Conservation (phyloP, 2,113 vertebrate species). For the Lanius collurio region DNA sequence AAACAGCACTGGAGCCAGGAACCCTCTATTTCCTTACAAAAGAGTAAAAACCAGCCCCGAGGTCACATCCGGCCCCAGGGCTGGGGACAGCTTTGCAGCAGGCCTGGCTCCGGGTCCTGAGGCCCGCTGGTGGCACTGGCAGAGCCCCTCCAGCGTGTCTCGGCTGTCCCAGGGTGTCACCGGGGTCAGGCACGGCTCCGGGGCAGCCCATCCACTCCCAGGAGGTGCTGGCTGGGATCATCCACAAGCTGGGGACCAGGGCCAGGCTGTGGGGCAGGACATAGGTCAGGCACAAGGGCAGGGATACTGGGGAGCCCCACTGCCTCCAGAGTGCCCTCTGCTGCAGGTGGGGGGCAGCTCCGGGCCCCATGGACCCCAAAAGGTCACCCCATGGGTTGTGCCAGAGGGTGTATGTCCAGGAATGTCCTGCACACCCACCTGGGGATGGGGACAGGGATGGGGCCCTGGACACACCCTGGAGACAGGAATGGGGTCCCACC, state of each 20-base stretch:
- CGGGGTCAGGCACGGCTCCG: not conserved
- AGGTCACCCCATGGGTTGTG: not conserved
- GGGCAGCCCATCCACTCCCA: conserved; percentile 75
- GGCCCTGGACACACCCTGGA: not conserved
- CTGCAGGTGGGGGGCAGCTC: not conserved
- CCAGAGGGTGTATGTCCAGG: accelerated
- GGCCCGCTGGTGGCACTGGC: accelerated
- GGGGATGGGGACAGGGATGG: not conserved
- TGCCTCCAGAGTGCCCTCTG: accelerated
- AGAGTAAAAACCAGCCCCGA: not conserved
- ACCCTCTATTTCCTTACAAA: conserved; percentile 6
- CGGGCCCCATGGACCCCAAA: not conserved
- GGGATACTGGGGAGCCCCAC: accelerated
- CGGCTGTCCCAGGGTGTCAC: not conserved
- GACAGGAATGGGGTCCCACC: not conserved
- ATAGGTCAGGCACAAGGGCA: not conserved
- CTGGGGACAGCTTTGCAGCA: not conserved
- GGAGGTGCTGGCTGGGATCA: conserved; percentile 68
- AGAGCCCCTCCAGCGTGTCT: not conserved
- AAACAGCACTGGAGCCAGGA: not conserved
- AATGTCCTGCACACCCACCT: not conserved
- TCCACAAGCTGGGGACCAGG: conserved; percentile 77
- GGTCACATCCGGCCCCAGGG: not conserved
- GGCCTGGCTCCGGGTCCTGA: not conserved
- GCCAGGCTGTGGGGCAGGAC: conserved; percentile 68